Conservation (phyloP, 1,140 invertebrate species). For the Drosophila leontia region DNA sequence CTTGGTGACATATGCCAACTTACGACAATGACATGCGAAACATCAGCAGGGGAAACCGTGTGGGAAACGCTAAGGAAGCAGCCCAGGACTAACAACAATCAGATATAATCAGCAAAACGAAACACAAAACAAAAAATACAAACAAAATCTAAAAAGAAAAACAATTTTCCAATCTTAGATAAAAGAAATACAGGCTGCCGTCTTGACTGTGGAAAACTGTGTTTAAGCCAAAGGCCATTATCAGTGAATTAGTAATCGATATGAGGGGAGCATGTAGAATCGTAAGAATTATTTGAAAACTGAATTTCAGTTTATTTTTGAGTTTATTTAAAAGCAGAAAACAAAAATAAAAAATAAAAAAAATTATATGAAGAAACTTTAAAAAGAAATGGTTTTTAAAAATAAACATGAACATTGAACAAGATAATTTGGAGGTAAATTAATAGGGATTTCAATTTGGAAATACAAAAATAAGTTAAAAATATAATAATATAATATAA, state of each 20-base stretch:
- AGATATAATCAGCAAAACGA: conserved; percentile 34
- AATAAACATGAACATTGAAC: background rate
- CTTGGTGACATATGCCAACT: conserved; percentile 80
- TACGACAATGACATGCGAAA: conserved; percentile 70
- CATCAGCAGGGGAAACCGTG: conserved; percentile 12
- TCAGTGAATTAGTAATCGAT: conserved; percentile 18
- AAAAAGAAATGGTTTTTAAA: background rate
- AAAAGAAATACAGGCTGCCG: conserved; percentile 7
- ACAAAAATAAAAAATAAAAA: background rate
- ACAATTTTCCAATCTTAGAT: conserved; percentile 45
- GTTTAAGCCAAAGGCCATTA: conserved; percentile 4
- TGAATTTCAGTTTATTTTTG: background rate
- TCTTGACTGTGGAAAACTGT: conserved; percentile 18
- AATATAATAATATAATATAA: no score
- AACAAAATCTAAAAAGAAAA: conserved; percentile 5
- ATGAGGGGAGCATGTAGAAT: background rate
- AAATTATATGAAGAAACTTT: background rate
- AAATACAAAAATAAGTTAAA: background rate
- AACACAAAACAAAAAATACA: conserved; percentile 1
- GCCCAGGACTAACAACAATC: conserved; percentile 21
- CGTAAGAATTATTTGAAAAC: background rate
- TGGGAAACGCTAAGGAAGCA: conserved; percentile 23
- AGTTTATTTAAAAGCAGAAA: background rate
- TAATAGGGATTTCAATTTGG: background rate
- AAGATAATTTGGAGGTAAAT: background rate